A percentile compares a stretch with the other conserved stretches of the same genome.
Evolutionary conservation across 2,113 vertebrate species (phyloP).

Genomic region (Puffinus mauretanicus): DNA sequence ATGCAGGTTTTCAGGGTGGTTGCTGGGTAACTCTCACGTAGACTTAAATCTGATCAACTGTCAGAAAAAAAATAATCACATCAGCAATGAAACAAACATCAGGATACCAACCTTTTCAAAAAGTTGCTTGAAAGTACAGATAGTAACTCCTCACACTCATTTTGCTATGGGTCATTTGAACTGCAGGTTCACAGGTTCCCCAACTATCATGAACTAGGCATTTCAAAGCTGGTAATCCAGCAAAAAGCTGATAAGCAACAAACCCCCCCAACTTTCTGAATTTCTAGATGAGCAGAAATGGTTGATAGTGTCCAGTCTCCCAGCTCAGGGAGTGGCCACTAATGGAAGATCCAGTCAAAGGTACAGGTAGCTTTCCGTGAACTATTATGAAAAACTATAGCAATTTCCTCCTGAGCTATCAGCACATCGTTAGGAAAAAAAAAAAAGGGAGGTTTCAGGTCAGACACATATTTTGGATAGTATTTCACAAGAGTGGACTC

Average conservation of each 20-base stretch:
- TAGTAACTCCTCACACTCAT: background rate
- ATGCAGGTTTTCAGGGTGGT: background rate
- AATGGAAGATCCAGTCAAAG: background rate
- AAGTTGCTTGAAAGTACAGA: background rate
- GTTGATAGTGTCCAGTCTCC: too few species aligned
- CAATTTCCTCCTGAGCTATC: background rate
- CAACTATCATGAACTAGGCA: accelerated
- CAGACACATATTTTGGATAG: background rate
- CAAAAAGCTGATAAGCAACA: background rate
- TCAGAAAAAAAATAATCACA: background rate
- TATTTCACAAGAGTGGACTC: background rate
- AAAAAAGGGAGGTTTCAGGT: background rate
- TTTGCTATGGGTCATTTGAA: background rate
- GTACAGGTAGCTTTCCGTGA: background rate
- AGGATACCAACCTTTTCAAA: background rate
- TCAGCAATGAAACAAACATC: background rate
- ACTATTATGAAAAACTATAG: background rate
- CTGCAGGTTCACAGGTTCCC: background rate
- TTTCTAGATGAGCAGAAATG: background rate
- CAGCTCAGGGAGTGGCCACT: background rate
- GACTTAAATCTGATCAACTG: background rate
- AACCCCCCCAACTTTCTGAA: accelerated
- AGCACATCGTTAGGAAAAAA: background rate
- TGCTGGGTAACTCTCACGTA: background rate
- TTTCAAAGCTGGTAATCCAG: background rate